Percentiles rank a stretch among this genome's conserved stretches.
Conservation (phyloP, 2,888 invertebrate species). For the Ashinkailepas kermadecensis region DNA sequence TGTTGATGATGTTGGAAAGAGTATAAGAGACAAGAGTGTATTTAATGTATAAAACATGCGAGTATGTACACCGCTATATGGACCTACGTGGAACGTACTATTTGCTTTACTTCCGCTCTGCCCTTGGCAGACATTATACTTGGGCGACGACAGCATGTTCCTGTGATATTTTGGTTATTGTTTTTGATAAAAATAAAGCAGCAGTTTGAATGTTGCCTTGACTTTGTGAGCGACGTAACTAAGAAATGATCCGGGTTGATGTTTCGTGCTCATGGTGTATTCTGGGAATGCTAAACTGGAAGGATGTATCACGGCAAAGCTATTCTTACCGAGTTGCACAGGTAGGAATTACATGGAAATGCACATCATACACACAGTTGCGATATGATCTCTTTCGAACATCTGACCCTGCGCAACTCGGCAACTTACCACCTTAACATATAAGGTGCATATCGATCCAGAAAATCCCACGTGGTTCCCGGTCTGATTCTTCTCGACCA, state of each 20-base stretch:
- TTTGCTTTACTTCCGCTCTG: background rate
- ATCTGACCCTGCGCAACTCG: too few species aligned
- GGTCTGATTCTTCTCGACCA: too few species aligned
- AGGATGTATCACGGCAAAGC: background rate
- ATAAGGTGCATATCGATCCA: too few species aligned
- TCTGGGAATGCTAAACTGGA: background rate
- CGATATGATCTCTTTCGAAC: too few species aligned
- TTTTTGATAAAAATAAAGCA: conserved; percentile 14
- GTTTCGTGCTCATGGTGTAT: background rate
- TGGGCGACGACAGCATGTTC: background rate
- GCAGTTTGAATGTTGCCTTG: background rate
- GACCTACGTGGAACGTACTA: background rate
- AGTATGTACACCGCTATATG: too few species aligned
- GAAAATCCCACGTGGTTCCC: too few species aligned
- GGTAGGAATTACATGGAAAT: background rate
- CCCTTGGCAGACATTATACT: background rate
- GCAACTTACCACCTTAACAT: too few species aligned
- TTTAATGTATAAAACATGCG: too few species aligned
- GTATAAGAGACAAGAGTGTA: too few species aligned
- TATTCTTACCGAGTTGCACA: background rate
- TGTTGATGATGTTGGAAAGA: too few species aligned
- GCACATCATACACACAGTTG: background rate
- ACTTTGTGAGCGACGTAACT: background rate
- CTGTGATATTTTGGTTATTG: conserved; percentile 19
- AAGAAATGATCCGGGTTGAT: background rate